Base-by-base conservation (phyloP, 2,797 vertebrate genomes). In the Enteromius argenteus region DNA sequence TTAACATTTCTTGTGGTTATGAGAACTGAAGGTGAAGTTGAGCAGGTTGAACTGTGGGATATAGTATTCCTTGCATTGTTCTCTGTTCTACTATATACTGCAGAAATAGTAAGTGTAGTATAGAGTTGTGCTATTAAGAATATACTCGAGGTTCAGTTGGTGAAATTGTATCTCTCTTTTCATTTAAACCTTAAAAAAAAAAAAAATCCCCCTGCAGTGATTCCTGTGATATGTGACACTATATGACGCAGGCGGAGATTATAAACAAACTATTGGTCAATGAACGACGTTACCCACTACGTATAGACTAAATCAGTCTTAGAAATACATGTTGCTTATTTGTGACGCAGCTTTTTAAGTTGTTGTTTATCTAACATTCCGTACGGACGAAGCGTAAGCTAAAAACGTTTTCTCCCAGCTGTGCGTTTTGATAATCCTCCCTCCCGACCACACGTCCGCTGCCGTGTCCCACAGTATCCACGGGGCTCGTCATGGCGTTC, bases 401-500 rank as follows among this genome's bases (percentile, higher is more conserved):
- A 3, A 46, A 64, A 49, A 46, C 49, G 6, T 0, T 44, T 27
- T 49, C 44, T 42, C 75, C 42, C n/a, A 39, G 39, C 6, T 39
- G 60, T 46, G 44, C n/a, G n/a, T 56, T 85, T 79, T 23, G 32
- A 62, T 75, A 84, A 83, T 8, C 23, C 69, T 62, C 91, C 92
- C 92, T 91, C 89, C 89, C 89, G 85, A 89, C 86, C 88, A 17
- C 76, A 71, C 46, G 32, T 67, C 66, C 79, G 84, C 23, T 72
- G 49, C 85, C 79, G 88, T 83, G 90, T 90, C 88, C 89, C 92
- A 90, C 86, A 90, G 87, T 62, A 89, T 74, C 88, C 81, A 89
- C 90, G 80, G 82, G 85, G 88, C 80, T 87, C 85, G 90, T 91
- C 91, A 95, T 95, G 94, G 94, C 93, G 94, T 90, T 90, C 83